These are phyloP conservation scores for Hydra vulgaris DNA, from an alignment of 30 jellyfish, hydroid and myxozoan species.

Conservation along the genomic window DNA sequence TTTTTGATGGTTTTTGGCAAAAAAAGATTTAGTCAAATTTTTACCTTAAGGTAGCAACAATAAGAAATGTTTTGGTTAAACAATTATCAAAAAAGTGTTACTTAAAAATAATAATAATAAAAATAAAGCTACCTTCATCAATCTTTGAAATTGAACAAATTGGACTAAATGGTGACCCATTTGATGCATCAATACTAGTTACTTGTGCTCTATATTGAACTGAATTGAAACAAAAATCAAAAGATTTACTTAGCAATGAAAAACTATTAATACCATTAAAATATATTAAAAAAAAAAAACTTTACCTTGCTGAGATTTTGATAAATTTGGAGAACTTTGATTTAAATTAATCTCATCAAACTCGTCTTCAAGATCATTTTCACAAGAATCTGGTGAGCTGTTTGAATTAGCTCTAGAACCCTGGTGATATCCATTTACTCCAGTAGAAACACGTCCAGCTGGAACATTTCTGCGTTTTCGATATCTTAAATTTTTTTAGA, in stretches of 20 bases:
- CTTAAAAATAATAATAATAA: too few species aligned
- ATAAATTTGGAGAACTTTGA: not conserved
- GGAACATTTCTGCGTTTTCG: constrained; percentile 41
- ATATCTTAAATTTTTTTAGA: constrained; percentile 16
- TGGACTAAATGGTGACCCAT: constrained; percentile 27
- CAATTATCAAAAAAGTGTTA: too few species aligned
- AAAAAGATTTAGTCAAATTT: too few species aligned
- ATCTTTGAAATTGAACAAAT: not conserved
- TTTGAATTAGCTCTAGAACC: constrained; percentile 28
- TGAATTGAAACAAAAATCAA: too few species aligned
- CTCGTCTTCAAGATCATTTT: constrained; percentile 17
- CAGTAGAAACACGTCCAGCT: constrained; percentile 36
- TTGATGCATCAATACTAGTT: not conserved
- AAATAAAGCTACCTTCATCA: not conserved
- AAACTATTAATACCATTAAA: too few species aligned
- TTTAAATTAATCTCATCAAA: constrained; percentile 4
- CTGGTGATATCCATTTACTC: constrained; percentile 27
- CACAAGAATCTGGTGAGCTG: constrained; percentile 39
- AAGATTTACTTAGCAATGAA: too few species aligned
- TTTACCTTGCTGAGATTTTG: constrained; percentile 28
- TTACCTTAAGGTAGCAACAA: too few species aligned
- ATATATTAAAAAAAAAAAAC: too few species aligned
- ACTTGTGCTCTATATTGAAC: too few species aligned
- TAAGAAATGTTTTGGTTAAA: not conserved
- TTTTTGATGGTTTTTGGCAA: too few species aligned